Conservation (phyloP, 2,113 vertebrate species). For the Porphyrio hochstetteri region DNA sequence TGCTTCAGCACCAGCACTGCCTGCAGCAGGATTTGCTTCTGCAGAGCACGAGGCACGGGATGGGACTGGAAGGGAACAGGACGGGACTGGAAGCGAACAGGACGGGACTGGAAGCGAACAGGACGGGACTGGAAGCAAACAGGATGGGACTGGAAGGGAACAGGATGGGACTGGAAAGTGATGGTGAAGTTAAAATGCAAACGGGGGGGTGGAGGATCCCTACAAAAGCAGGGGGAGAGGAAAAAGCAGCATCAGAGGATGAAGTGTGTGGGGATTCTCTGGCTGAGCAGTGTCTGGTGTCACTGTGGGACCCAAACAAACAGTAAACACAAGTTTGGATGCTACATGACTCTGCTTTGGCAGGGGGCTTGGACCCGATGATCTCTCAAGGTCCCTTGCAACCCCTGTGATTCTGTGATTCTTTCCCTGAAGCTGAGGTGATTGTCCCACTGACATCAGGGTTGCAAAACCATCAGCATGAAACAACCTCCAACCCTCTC, state of each 20-base stretch:
- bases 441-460: not conserved
- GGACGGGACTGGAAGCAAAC: too few relatives aligned
- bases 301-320: not conserved
- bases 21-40: not conserved
- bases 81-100: too few relatives aligned
- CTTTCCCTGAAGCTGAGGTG: not conserved
- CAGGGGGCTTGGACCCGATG: too few relatives aligned
- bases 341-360: not conserved
- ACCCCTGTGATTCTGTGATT: too few relatives aligned
- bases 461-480: not conserved
- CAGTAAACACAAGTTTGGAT: not conserved
- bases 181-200: not conserved
- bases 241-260: not conserved
- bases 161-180: too few relatives aligned
- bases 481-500: not conserved
- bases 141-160: too few relatives aligned
- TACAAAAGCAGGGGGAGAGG: not conserved
- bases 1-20: not conserved
- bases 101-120: too few relatives aligned
- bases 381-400: too few relatives aligned
- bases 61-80: not conserved
- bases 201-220: not conserved
- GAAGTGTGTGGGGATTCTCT: not conserved
- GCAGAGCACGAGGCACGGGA: not conserved
- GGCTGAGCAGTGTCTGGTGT: not conserved